These are phyloP conservation scores for Chroicocephalus ridibundus DNA, from an alignment of 2,113 vertebrate species.

Conservation along the genomic window DNA sequence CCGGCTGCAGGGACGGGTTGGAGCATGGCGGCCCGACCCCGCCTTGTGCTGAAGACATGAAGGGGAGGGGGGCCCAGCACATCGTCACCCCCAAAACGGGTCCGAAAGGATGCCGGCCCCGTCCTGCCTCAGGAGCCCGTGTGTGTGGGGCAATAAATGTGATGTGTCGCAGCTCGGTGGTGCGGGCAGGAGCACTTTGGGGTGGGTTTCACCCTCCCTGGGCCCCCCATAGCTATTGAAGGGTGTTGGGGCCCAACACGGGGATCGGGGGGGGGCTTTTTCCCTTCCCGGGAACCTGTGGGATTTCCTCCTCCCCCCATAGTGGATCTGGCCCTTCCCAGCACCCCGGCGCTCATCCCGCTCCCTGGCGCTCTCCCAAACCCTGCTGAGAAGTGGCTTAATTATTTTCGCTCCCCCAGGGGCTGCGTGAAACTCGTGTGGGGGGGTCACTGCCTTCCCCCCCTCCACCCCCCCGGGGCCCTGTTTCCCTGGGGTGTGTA, in stretches of 20 bases:
- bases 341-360: no score
- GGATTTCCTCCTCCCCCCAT: background rate
- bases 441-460: background rate
- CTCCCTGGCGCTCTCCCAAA: background rate
- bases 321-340: background rate
- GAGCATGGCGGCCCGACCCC: accelerated
- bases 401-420: accelerated
- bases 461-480: accelerated
- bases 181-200: background rate
- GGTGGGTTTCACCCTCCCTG: background rate
- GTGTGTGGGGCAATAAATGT: background rate
- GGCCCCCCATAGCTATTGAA: background rate
- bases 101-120: background rate
- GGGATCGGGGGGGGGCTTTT: background rate
- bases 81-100: background rate
- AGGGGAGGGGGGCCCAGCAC: no score
- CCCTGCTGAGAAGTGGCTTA: background rate
- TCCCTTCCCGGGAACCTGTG: no score
- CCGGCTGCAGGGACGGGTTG: background rate
- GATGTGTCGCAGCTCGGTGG: background rate
- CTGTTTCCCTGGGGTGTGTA: background rate
- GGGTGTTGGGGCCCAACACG: background rate
- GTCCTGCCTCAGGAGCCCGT: accelerated
- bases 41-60: accelerated
- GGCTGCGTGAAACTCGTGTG: accelerated